Conservation (phyloP, 2,888 invertebrate species). For the Actias luna region DNA sequence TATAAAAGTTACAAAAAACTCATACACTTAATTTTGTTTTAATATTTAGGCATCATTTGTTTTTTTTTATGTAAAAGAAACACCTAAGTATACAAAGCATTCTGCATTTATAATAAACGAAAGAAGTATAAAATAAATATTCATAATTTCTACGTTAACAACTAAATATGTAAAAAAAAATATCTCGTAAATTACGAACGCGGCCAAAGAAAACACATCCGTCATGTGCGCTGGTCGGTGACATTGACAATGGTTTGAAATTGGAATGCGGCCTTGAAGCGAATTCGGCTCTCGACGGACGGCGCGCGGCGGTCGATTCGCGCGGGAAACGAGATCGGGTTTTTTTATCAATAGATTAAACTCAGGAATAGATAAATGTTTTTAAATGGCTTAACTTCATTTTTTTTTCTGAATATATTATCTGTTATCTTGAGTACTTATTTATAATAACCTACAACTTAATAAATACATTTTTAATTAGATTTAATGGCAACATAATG, state of each 20-base stretch:
- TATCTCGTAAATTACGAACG: slow-evolving; percentile 27
- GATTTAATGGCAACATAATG: too few species aligned
- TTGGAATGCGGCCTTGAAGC: slow-evolving; percentile 78
- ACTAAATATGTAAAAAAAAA: slow-evolving; percentile 16
- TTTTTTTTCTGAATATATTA: neutral
- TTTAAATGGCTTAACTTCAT: neutral
- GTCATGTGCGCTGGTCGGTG: slow-evolving; percentile 57
- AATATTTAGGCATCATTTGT: too few species aligned
- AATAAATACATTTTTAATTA: too few species aligned
- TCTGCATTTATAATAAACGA: neutral
- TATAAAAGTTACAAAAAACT: too few species aligned
- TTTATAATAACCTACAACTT: neutral
- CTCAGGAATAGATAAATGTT: slow-evolving; percentile 43
- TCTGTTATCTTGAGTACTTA: neutral
- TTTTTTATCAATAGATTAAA: slow-evolving; percentile 53
- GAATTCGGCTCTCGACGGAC: slow-evolving; percentile 62
- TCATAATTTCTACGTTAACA: neutral
- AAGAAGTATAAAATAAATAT: neutral
- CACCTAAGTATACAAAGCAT: neutral
- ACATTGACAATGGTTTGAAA: slow-evolving; percentile 79
- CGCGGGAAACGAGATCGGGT: slow-evolving; percentile 62
- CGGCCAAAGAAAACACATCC: slow-evolving; percentile 62
- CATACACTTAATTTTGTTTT: too few species aligned
- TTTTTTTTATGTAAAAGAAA: too few species aligned
- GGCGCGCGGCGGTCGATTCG: slow-evolving; percentile 49